Conservation (phyloP, 2,888 invertebrate genomes). For the Caenorhabditis imperialis region DNA sequence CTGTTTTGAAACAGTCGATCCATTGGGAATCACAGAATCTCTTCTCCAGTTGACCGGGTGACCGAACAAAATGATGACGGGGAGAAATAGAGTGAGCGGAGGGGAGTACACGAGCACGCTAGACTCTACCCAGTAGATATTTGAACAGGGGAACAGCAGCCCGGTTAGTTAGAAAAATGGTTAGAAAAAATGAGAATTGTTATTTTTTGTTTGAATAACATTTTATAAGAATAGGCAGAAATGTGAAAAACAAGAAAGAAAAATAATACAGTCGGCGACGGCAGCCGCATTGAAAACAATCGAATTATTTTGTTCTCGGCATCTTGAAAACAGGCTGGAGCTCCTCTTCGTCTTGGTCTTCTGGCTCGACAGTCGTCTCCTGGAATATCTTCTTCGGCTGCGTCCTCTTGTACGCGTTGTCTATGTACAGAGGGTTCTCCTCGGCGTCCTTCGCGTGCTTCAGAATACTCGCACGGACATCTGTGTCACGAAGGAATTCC, state of each 20-base stretch:
- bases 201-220: neutral
- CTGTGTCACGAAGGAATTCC: constrained; percentile 73
- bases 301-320: constrained; percentile 57
- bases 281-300: too few species aligned
- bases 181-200: neutral
- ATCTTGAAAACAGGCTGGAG: constrained; percentile 69
- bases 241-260: neutral
- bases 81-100: neutral
- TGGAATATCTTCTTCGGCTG: constrained; percentile 77
- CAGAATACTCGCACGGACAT: constrained; percentile 76
- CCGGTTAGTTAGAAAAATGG: neutral
- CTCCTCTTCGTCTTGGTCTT: constrained; percentile 68
- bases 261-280: too few species aligned
- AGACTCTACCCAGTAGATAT: constrained; percentile 40
- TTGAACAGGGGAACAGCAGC: constrained; percentile 31
- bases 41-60: too few species aligned
- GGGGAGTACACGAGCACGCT: constrained; percentile 30
- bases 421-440: constrained; percentile 72
- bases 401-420: constrained; percentile 74
- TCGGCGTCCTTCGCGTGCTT: constrained; percentile 77
- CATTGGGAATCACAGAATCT: too few species aligned
- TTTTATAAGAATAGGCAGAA: neutral
- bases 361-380: constrained; percentile 63
- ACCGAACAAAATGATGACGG: constrained; percentile 1
- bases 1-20: too few species aligned